phyloP scores from a whole-genome alignment of 2,797 vertebrate species.

The Tenualosa thibaudeaui region DNA sequence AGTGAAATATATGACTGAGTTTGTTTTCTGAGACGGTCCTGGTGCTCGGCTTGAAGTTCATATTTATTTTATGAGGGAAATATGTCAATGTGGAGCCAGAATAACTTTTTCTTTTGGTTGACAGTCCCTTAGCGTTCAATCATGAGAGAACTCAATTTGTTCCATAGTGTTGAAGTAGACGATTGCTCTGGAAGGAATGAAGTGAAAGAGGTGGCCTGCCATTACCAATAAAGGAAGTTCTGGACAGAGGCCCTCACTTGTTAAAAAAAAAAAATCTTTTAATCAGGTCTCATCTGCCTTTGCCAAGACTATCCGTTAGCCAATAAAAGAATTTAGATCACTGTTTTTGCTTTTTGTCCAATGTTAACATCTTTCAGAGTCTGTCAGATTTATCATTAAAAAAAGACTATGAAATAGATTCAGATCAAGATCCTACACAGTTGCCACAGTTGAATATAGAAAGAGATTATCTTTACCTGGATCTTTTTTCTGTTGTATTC shows the following conservation, averaged over 20 bases:
- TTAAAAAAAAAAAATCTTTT: slow-evolving; percentile 5
- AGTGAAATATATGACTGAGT: slow-evolving; percentile 80
- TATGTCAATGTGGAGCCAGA: slow-evolving; percentile 70
- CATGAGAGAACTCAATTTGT: slow-evolving; percentile 40
- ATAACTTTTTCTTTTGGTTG: slow-evolving; percentile 48
- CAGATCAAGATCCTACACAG: neutral
- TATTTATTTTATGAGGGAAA: slow-evolving; percentile 80
- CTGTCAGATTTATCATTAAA: neutral
- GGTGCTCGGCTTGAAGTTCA: slow-evolving; percentile 77
- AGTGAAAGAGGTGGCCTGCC: neutral
- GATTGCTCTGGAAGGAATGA: slow-evolving; percentile 9
- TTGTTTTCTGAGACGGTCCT: slow-evolving; percentile 82
- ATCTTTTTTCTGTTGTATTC: neutral
- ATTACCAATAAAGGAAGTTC: slow-evolving; percentile 7
- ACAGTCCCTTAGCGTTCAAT: slow-evolving; percentile 42
- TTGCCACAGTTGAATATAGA: too few relatives aligned
- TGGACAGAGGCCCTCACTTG: neutral
- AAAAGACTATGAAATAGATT: neutral
- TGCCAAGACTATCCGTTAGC: neutral
- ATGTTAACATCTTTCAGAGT: neutral
- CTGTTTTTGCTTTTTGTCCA: neutral
- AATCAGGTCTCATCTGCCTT: neutral
- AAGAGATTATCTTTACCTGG: neutral
- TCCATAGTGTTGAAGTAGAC: slow-evolving; percentile 15
- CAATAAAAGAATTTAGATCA: slow-evolving; percentile 11